Percentiles rank a stretch among this genome's conserved stretches.
These are phyloP conservation scores for Drosophila acutilabella DNA, from an alignment of 2,888 invertebrate genomes.

Conservation along the genomic window DNA sequence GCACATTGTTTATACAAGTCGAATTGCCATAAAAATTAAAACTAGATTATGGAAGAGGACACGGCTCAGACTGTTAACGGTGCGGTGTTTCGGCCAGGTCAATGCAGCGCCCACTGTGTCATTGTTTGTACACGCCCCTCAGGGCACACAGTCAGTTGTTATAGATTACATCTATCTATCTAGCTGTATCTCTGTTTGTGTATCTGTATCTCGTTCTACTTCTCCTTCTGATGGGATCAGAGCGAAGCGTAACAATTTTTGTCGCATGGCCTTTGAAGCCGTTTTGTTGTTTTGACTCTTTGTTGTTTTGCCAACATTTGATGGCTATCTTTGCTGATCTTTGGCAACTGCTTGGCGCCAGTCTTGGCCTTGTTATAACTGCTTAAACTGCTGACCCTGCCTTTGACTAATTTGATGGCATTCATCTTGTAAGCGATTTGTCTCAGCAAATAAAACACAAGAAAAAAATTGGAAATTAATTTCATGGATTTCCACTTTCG, in stretches of 20 bases:
- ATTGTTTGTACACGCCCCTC: constrained; percentile 80
- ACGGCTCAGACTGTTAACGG: constrained; percentile 1
- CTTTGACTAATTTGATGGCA: constrained; percentile 44
- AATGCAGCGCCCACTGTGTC: constrained; percentile 79
- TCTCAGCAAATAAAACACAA: constrained; percentile 13
- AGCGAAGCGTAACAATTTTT: constrained; percentile 60
- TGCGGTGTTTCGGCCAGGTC: constrained; percentile 40
- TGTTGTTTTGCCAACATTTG: constrained; percentile 73
- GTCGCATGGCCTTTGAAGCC: constrained; percentile 78
- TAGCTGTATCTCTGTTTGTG: not conserved
- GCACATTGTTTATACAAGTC: constrained; percentile 58
- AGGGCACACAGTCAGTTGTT: constrained; percentile 55
- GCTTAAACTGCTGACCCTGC: not conserved
- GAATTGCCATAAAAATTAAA: constrained; percentile 75
- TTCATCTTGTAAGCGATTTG: constrained; percentile 51
- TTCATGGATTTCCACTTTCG: constrained; percentile 51
- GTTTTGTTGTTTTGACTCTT: constrained; percentile 12
- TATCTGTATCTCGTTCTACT: constrained; percentile 45
- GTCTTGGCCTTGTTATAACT: constrained; percentile 30
- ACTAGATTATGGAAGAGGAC: constrained; percentile 75
- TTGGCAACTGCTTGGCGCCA: constrained; percentile 62
- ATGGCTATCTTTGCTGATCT: constrained; percentile 66
- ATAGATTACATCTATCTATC: constrained; percentile 57
- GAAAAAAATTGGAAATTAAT: constrained; percentile 58
- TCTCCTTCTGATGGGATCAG: constrained; percentile 60